These are phyloP conservation scores for Machimus rusticus DNA, from an alignment of 2,888 invertebrate genomes.

Conservation along the genomic window DNA sequence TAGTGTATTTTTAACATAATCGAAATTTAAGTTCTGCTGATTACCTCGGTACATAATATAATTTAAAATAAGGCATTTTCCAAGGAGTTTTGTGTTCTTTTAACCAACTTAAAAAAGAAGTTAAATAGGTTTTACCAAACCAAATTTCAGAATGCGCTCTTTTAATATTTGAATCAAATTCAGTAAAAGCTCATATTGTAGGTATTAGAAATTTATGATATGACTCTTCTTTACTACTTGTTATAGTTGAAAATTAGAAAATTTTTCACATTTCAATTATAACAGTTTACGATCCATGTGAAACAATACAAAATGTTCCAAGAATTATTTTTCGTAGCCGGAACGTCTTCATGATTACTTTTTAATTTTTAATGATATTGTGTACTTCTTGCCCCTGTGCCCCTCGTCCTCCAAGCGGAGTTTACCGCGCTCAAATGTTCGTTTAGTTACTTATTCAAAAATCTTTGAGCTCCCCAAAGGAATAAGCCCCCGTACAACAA, in stretches of 20 bases:
- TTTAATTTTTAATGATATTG: neutral
- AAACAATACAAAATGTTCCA: neutral
- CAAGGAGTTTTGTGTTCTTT: no score
- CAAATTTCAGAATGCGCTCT: no score
- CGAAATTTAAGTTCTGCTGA: no score
- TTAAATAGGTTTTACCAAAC: no score
- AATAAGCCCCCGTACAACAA: neutral
- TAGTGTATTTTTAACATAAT: no score
- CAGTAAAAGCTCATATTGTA: no score
- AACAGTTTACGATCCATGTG: neutral
- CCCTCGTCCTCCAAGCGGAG: neutral
- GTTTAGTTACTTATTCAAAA: neutral
- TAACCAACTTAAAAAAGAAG: no score
- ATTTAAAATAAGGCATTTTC: no score
- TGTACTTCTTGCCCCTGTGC: neutral
- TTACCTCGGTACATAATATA: no score
- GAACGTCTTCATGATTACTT: neutral
- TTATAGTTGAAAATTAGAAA: neutral
- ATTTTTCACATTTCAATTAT: neutral
- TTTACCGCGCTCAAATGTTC: neutral
- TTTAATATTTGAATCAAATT: no score
- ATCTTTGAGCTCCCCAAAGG: neutral
- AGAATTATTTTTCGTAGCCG: neutral
- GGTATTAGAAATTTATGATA: no score
- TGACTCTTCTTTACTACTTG: neutral